These are phyloP conservation scores for Chymomyza amoena DNA, from an alignment of 2,888 invertebrate species.

Conservation along the genomic window DNA sequence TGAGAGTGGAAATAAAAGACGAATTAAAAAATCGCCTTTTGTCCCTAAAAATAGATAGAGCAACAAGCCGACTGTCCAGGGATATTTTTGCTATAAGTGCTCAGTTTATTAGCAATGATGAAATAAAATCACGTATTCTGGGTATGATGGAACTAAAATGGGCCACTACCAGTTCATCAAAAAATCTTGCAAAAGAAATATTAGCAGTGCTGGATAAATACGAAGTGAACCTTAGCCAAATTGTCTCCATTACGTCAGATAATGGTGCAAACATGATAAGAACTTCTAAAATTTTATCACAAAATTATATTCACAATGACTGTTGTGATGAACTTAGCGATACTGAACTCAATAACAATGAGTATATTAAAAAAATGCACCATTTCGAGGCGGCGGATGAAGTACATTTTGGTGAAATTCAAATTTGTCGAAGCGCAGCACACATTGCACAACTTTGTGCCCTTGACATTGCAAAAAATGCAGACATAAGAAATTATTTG, in stretches of 20 bases:
- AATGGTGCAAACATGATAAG: conserved; percentile 34
- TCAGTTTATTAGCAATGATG: conserved; percentile 23
- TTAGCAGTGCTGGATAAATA: conserved; percentile 29
- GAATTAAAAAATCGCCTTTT: too few species aligned
- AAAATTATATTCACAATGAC: too few species aligned
- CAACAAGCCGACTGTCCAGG: conserved; percentile 13
- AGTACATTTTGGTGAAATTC: too few species aligned
- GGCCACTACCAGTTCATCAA: conserved; percentile 1
- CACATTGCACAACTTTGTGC: too few species aligned
- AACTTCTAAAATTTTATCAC: conserved; percentile 16
- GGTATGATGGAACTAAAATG: conserved; percentile 35
- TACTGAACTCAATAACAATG: too few species aligned
- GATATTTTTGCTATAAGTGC: conserved; percentile 32
- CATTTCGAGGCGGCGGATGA: too few species aligned
- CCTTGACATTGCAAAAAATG: too few species aligned
- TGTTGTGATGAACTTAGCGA: too few species aligned
- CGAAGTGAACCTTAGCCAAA: conserved; percentile 27
- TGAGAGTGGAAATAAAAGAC: background rate
- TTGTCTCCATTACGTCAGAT: conserved; percentile 31
- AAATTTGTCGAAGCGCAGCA: too few species aligned
- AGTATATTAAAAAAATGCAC: too few species aligned
- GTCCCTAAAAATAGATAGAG: conserved; percentile 15
- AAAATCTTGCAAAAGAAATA: conserved; percentile 19
- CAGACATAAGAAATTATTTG: too few species aligned
- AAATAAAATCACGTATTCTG: conserved; percentile 25